Evolutionary conservation across 2,888 invertebrate genomes (phyloP), one percentile per base, ranked within the genome.

Genomic region (Mellilla xanthometata): DNA sequence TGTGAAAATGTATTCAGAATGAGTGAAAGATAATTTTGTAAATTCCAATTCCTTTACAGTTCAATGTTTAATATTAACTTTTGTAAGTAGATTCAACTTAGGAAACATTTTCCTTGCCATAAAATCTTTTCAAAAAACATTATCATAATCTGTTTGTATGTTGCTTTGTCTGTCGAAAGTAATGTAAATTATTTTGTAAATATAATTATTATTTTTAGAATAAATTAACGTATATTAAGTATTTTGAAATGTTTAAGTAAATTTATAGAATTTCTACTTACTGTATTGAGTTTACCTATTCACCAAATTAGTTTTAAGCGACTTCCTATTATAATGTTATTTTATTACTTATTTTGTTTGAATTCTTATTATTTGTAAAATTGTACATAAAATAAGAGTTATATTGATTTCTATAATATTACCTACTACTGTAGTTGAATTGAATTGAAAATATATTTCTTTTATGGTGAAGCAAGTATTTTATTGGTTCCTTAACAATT

Each of bases 391-490:
- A 54, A 58, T 57, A 64, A 68, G 66, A 15, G 73, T 66, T 68
- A 54, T 74, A 79, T 78, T 81, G 58, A 76, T 79, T 78, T 70
- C 76, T 77, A 73, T 55, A 53, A 54, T 57, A 6, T 5, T 49
- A 76, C 76, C 67, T 79, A 81, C 67, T 71, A 71, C 60, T 65
- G 77, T 80, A 84, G 78, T 76, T 66, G 69, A 79, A 39, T 76
- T 66, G 69, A 79, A 39, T 48, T 34, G 27, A 51, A 53, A 85
- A 82, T 76, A 80, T 81, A 85, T 79, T 78, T 78, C 79, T 81
- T 76, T 76, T 65, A 76, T 63, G 78, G 68, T 75, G 71, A 62
- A 54, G 52, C 34, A 48, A 58, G 62, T 62, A 65, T 28, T 26
- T 26, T 26, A 23, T 22, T 33, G 2, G 1, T 24, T 1, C 8